Evolutionary conservation across 2,888 invertebrate genomes (phyloP).

Genomic region (Pogonocherus hispidulus): DNA sequence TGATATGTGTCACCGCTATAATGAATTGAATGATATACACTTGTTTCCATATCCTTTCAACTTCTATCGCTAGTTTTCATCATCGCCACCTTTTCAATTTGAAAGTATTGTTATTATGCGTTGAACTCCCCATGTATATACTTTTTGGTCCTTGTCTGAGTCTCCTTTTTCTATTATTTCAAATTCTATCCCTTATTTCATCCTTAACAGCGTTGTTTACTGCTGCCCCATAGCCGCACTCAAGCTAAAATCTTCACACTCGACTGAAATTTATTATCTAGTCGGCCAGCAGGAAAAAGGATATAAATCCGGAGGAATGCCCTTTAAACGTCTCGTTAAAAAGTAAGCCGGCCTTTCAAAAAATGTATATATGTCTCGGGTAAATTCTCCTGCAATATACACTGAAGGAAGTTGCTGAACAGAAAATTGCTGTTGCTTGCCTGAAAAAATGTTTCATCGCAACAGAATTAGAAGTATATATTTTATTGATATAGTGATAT

Average conservation of each 20-base stretch:
- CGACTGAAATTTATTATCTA: slow-evolving; percentile 19
- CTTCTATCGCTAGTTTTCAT: no score
- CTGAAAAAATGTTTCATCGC: no score
- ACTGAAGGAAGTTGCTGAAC: no score
- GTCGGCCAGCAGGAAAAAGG: slow-evolving; percentile 1
- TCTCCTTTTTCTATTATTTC: slow-evolving; percentile 43
- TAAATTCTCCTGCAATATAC: neutral
- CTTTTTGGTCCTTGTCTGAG: slow-evolving; percentile 4
- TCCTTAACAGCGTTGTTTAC: slow-evolving; percentile 46
- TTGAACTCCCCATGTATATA: no score
- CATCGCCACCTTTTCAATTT: no score
- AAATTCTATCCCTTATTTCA: slow-evolving; percentile 46
- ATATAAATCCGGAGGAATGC: slow-evolving; percentile 6
- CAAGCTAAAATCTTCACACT: slow-evolving; percentile 23
- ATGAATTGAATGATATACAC: no score
- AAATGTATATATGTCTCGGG: neutral
- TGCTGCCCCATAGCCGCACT: neutral
- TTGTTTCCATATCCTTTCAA: no score
- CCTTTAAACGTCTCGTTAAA: slow-evolving; percentile 7
- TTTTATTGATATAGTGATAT: no score
- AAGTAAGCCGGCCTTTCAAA: neutral
- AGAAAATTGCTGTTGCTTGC: no score
- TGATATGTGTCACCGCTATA: no score
- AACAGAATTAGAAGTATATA: no score
- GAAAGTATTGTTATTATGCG: no score